Evolutionary conservation across 2,113 vertebrate genomes (phyloP).

Genomic region (Nettapus auritus): DNA sequence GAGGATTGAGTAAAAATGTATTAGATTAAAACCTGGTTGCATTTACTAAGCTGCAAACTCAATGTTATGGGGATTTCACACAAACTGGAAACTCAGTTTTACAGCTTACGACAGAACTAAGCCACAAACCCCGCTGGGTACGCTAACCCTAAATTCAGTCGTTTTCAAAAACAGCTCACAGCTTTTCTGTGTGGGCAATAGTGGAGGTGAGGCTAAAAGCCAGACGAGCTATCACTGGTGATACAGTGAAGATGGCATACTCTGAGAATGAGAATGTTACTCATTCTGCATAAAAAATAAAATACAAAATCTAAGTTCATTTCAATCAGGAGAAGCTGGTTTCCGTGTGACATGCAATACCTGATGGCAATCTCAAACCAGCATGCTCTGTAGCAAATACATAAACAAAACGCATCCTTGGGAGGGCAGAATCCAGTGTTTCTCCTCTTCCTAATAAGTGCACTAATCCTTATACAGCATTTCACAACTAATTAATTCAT

Average conservation of each 20-base stretch:
- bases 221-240: background rate
- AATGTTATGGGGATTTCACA: background rate
- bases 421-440: background rate
- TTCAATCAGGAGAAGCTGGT: background rate
- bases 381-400: background rate
- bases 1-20: background rate
- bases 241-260: background rate
- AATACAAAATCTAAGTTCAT: background rate
- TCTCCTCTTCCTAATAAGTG: background rate
- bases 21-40: background rate
- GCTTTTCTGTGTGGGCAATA: background rate
- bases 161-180: background rate
- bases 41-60: background rate
- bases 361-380: background rate
- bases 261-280: background rate
- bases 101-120: background rate
- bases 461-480: conserved; percentile 18
- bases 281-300: background rate
- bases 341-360: background rate
- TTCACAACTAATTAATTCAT: conserved; percentile 66
- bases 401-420: background rate
- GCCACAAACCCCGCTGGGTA: background rate
- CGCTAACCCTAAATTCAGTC: background rate
- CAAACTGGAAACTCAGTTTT: background rate
- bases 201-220: background rate